A percentile compares a stretch with the other conserved stretches of the same genome.
Conservation (phyloP, 2,888 invertebrate species). For the Augochlorella aurata region DNA sequence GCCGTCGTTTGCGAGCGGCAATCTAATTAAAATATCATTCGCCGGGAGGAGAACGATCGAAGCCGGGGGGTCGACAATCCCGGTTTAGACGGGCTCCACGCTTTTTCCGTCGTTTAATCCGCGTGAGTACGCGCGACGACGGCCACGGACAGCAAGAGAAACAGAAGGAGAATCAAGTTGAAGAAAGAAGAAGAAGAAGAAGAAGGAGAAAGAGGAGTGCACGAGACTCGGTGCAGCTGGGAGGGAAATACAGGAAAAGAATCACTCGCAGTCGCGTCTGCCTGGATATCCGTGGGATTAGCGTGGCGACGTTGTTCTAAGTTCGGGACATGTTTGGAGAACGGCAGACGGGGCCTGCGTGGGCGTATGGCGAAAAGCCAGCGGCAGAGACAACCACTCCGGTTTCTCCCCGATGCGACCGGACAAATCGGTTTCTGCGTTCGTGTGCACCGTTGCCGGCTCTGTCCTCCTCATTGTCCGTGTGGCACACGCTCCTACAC, state of each 20-base stretch:
- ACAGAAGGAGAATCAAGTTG: background rate
- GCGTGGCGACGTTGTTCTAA: conserved; percentile 69
- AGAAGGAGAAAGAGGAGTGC: background rate
- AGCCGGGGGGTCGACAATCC: background rate
- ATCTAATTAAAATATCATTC: conserved; percentile 41
- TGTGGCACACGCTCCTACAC: background rate
- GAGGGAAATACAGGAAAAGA: conserved; percentile 49
- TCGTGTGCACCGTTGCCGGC: background rate
- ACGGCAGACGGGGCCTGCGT: conserved; percentile 50
- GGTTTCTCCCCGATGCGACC: conserved; percentile 61
- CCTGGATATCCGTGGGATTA: conserved; percentile 63
- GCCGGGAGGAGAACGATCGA: background rate
- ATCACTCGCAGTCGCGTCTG: conserved; percentile 59
- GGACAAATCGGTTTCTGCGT: conserved; percentile 61
- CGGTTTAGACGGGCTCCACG: background rate
- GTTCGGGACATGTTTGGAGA: conserved; percentile 62
- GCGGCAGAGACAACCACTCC: conserved; percentile 67
- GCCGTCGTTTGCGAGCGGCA: background rate
- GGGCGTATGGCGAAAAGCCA: conserved; percentile 74
- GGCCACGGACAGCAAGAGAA: background rate
- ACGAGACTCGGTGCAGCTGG: conserved; percentile 12
- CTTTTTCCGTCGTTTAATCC: conserved; percentile 48
- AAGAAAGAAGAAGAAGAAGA: background rate
- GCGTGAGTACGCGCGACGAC: conserved; percentile 23
- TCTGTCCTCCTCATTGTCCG: background rate